Conservation (phyloP, 2,888 invertebrate genomes). For the Melanostoma mellinum region DNA sequence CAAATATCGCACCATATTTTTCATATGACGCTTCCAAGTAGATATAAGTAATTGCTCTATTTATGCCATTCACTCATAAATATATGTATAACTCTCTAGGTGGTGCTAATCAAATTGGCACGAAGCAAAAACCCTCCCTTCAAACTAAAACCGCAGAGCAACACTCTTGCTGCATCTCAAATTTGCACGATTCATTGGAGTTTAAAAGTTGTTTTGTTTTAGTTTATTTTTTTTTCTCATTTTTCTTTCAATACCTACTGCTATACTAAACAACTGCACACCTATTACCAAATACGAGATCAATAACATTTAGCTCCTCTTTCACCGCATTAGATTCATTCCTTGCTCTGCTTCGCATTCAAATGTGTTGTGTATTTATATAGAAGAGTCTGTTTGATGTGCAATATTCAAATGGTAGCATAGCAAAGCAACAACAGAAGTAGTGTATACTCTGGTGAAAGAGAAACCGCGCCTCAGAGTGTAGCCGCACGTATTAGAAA, state of each 20-base stretch:
- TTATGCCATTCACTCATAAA: constrained; percentile 60
- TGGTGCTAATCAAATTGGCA: constrained; percentile 67
- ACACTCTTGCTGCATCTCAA: constrained; percentile 47
- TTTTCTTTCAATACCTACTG: neutral
- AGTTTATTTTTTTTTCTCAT: constrained; percentile 31
- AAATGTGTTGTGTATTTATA: neutral
- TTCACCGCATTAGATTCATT: constrained; percentile 53
- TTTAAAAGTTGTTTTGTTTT: constrained; percentile 6
- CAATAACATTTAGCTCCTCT: constrained; percentile 63
- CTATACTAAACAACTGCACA: constrained; percentile 27
- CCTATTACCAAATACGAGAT: constrained; percentile 71
- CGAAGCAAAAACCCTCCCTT: constrained; percentile 41
- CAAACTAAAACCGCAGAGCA: constrained; percentile 34
- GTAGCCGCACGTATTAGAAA: constrained; percentile 50
- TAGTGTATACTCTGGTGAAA: constrained; percentile 51
- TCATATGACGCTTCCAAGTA: constrained; percentile 27
- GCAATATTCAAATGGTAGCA: constrained; percentile 65
- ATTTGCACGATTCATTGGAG: constrained; percentile 61
- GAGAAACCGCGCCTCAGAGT: constrained; percentile 58
- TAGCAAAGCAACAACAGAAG: constrained; percentile 4
- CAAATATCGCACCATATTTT: constrained; percentile 11
- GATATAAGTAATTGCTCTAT: constrained; percentile 45
- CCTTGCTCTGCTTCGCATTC: constrained; percentile 3
- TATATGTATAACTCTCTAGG: constrained; percentile 32
- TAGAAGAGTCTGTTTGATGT: constrained; percentile 38